Percentiles rank a stretch among this genome's conserved stretches.
These are phyloP conservation scores for Watsonalla binaria DNA, from an alignment of 2,888 invertebrate species.

Conservation along the genomic window DNA sequence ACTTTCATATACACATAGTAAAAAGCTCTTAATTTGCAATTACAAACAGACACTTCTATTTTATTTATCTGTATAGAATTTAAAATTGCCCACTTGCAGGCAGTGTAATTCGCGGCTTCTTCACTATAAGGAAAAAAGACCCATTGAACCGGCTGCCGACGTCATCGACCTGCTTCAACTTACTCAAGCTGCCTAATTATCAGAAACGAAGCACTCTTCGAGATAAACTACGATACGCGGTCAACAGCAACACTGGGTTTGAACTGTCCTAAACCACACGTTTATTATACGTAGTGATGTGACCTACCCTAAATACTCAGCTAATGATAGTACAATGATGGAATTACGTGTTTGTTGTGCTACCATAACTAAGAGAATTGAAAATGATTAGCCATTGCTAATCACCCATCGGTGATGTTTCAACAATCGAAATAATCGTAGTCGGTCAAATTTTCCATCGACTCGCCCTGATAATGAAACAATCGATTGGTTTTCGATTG, in stretches of 20 bases:
- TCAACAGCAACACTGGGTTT: constrained; percentile 98
- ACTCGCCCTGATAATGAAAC: too few species aligned
- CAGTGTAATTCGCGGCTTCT: constrained; percentile 98
- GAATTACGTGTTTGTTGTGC: not conserved
- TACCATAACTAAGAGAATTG: not conserved
- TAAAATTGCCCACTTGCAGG: constrained; percentile 70
- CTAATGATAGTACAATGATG: not conserved
- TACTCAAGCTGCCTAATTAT: constrained; percentile 98
- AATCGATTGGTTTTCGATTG: too few species aligned
- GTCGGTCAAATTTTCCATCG: too few species aligned
- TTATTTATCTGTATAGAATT: not conserved
- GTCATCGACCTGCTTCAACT: constrained; percentile 99
- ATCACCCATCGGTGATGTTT: too few species aligned
- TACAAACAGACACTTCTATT: too few species aligned
- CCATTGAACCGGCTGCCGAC: constrained; percentile 97
- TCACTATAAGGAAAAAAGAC: constrained; percentile 96
- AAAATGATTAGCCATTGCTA: too few species aligned
- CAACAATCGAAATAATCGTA: too few species aligned
- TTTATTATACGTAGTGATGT: not conserved
- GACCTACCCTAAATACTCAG: not conserved
- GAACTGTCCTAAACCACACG: constrained; percentile 89
- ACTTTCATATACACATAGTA: too few species aligned
- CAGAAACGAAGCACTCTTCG: constrained; percentile 96
- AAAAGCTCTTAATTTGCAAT: too few species aligned
- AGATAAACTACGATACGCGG: constrained; percentile 98